Evolutionary conservation across 1,140 invertebrate genomes (phyloP), one percentile per base, ranked within the genome.

Genomic region (Apolygus lucorum): DNA sequence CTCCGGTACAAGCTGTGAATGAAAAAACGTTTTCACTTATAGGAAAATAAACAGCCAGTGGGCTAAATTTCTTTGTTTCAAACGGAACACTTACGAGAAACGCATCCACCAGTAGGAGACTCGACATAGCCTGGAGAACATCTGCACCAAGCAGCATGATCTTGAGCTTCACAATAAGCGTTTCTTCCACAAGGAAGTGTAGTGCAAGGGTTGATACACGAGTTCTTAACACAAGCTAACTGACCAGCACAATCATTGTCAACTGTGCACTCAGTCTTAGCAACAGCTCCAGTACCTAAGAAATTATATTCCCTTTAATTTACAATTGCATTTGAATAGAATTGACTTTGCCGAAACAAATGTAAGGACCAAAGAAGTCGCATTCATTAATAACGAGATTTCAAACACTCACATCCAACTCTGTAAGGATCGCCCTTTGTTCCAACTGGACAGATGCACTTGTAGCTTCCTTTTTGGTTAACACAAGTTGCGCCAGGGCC

Each of bases 101-200:
- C 85, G 72, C 91, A 93, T 80, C 90, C 86, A 67, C 89, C 90
- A 68, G 85, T 85, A 52, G 84, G 81, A 63, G 86, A 87, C 79
- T 92, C 88, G 0, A 83, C 84, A 76, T 86, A 95, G 25, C 93
- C 93, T 42, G 90, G 85, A 63, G 86, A 83, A 76, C 93, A 96
- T 71, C 89, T 84, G 77, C 93, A 96, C 87, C 89, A 91, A 1
- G 91, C 90, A 0, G 89, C 89, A 77, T 96, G 92, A 74, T 92
- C 89, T 71, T 93, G 88, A 0, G 91, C 86, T 80, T 92, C 90
- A 78, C 93, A 96, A 74, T 88, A 88, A 2, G 92, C 89, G 80
- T 95, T 91, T 0, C 85, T 80, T 25, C 92, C 91, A 76, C 93
- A 96, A 4, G 87, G 84, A 52, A 93, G 80, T 54, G 82, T 84